These are phyloP conservation scores for Ochlodes sylvanus DNA, from an alignment of 2,888 invertebrate genomes.

Conservation along the genomic window DNA sequence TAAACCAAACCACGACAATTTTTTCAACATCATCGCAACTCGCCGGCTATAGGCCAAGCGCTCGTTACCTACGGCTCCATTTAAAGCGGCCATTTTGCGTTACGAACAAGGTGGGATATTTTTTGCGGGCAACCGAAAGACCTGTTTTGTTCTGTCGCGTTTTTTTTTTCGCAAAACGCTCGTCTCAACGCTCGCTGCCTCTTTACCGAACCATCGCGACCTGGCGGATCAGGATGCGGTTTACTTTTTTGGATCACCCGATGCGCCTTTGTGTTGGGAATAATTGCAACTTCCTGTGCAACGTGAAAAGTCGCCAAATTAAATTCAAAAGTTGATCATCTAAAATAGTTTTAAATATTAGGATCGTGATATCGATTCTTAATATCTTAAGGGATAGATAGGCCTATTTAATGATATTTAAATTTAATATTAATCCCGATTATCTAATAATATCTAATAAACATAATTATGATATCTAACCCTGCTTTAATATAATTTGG, in stretches of 20 bases:
- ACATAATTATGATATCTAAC: too few species aligned
- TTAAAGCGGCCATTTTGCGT: conserved; percentile 48
- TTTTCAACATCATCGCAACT: neutral
- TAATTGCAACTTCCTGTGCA: conserved; percentile 22
- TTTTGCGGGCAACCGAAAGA: conserved; percentile 42
- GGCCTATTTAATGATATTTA: too few species aligned
- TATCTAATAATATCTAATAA: too few species aligned
- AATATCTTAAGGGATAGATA: too few species aligned
- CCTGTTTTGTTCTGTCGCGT: conserved; percentile 46
- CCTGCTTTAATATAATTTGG: too few species aligned
- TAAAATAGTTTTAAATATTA: too few species aligned
- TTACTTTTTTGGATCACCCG: conserved; percentile 14
- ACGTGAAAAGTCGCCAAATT: too few species aligned
- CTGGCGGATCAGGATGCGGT: conserved; percentile 1
- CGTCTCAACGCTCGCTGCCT: conserved; percentile 39
- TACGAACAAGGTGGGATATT: conserved; percentile 41
- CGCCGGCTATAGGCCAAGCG: conserved; percentile 1
- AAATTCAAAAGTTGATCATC: too few species aligned
- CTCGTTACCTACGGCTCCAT: conserved; percentile 36
- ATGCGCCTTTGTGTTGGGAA: conserved; percentile 25
- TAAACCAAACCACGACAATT: neutral
- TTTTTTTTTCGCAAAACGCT: conserved; percentile 44
- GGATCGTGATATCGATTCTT: too few species aligned
- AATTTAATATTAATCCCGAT: too few species aligned
- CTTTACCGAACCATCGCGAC: conserved; percentile 38